These are phyloP conservation scores for Drosophila athabasca DNA, from an alignment of 1,140 invertebrate species.

Conservation along the genomic window DNA sequence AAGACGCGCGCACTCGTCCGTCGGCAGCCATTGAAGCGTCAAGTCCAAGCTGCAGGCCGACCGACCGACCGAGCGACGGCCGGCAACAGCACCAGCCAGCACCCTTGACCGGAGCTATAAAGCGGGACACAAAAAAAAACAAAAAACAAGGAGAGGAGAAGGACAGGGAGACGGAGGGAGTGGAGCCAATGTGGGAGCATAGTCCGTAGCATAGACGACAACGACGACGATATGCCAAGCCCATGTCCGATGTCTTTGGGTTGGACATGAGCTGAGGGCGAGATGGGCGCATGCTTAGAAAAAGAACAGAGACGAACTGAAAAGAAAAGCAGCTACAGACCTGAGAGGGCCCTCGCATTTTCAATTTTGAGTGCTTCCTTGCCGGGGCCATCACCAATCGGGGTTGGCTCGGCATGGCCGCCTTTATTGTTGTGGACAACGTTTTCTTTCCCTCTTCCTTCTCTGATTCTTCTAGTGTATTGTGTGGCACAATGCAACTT, in stretches of 20 bases:
- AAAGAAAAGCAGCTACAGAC: conserved; percentile 1
- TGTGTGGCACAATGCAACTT: conserved; percentile 76
- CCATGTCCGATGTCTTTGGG: conserved; percentile 36
- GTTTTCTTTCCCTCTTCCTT: conserved; percentile 20
- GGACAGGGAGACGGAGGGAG: neutral
- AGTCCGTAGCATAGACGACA: conserved; percentile 37
- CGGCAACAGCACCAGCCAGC: conserved; percentile 47
- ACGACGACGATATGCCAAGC: conserved; percentile 59
- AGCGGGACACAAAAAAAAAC: conserved; percentile 34
- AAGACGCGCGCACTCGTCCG: conserved; percentile 71
- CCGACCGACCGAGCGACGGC: conserved; percentile 56
- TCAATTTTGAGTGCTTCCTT: conserved; percentile 70
- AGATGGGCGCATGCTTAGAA: conserved; percentile 12
- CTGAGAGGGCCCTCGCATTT: conserved; percentile 26
- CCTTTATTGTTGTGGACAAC: conserved; percentile 76
- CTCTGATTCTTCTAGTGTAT: conserved; percentile 40
- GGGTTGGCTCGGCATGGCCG: conserved; percentile 46
- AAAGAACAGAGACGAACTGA: neutral
- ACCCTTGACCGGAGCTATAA: conserved; percentile 79
- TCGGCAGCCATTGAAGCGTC: conserved; percentile 80
- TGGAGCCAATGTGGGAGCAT: conserved; percentile 1
- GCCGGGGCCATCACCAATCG: conserved; percentile 65
- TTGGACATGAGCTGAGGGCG: conserved; percentile 14
- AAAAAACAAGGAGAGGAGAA: neutral
- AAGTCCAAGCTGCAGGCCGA: conserved; percentile 68